phyloP scores from a whole-genome alignment of 2,113 vertebrate species.

The Struthio camelus region DNA sequence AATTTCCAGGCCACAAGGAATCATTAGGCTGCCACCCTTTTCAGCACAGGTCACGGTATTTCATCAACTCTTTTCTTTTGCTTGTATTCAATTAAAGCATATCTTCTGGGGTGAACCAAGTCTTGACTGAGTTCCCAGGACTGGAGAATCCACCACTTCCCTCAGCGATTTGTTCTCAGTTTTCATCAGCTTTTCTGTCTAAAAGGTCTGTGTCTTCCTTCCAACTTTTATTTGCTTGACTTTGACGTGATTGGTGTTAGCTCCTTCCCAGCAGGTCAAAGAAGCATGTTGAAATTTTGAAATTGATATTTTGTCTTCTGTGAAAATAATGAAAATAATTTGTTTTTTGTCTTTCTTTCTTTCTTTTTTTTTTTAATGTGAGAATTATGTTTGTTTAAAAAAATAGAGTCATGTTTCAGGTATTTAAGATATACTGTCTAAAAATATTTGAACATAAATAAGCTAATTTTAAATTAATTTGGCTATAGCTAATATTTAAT shows the following conservation, averaged over 20 bases:
- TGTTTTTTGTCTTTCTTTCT: neutral
- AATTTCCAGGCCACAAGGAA: neutral
- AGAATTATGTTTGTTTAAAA: neutral
- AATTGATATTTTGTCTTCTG: neutral
- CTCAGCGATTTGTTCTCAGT: neutral
- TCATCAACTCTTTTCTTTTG: neutral
- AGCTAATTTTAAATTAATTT: neutral
- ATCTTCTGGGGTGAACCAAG: neutral
- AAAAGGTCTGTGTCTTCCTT: neutral
- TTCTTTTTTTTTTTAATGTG: neutral
- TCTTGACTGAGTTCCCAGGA: neutral
- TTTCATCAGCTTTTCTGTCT: neutral
- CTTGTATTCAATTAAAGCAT: neutral
- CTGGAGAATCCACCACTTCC: neutral
- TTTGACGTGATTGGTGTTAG: neutral
- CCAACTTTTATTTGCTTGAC: neutral
- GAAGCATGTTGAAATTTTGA: accelerated
- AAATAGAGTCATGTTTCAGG: neutral
- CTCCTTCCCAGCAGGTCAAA: neutral
- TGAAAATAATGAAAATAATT: neutral
- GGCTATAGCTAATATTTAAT: neutral
- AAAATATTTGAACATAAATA: neutral
- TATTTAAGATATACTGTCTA: neutral
- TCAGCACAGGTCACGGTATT: neutral
- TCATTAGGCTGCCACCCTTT: neutral